These are phyloP conservation scores for Holacanthella duospinosa DNA, from an alignment of 2,888 invertebrate species.

Conservation along the genomic window DNA sequence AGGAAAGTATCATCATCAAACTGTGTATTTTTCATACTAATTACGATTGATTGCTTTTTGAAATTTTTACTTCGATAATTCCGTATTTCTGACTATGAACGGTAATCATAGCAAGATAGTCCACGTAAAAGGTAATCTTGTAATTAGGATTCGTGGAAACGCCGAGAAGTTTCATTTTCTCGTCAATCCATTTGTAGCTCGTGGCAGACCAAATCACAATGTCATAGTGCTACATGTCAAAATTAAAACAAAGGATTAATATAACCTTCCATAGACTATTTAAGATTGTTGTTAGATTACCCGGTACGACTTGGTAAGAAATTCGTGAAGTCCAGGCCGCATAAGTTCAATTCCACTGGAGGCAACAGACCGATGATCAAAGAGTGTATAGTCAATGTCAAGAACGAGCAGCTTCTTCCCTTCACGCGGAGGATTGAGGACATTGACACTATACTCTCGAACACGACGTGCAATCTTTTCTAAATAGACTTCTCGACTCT, in stretches of 20 bases:
- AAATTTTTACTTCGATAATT: constrained; percentile 66
- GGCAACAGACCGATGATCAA: constrained; percentile 87
- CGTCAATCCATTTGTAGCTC: constrained; percentile 96
- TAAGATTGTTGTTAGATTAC: constrained; percentile 30
- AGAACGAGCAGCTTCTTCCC: constrained; percentile 83
- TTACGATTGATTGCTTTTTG: constrained; percentile 6
- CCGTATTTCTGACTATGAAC: constrained; percentile 84
- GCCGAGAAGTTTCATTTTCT: constrained; percentile 87
- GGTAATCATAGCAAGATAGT: constrained; percentile 88
- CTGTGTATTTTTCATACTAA: background rate
- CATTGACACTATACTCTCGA: constrained; percentile 44
- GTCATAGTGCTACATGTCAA: constrained; percentile 5
- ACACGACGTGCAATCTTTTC: constrained; percentile 43
- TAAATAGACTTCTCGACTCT: constrained; percentile 51
- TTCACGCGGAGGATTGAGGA: constrained; percentile 67
- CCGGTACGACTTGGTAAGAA: constrained; percentile 71
- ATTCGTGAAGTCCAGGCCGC: constrained; percentile 91
- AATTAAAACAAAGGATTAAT: constrained; percentile 1
- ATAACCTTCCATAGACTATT: background rate
- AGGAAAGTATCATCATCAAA: background rate
- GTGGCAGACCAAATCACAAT: constrained; percentile 86
- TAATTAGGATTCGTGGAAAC: constrained; percentile 71
- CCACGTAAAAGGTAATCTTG: constrained; percentile 84
- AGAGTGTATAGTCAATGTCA: constrained; percentile 92
- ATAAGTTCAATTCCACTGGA: constrained; percentile 80